These are phyloP conservation scores for Oegoconia quadripuncta DNA, from an alignment of 2,888 invertebrate genomes.

Conservation along the genomic window DNA sequence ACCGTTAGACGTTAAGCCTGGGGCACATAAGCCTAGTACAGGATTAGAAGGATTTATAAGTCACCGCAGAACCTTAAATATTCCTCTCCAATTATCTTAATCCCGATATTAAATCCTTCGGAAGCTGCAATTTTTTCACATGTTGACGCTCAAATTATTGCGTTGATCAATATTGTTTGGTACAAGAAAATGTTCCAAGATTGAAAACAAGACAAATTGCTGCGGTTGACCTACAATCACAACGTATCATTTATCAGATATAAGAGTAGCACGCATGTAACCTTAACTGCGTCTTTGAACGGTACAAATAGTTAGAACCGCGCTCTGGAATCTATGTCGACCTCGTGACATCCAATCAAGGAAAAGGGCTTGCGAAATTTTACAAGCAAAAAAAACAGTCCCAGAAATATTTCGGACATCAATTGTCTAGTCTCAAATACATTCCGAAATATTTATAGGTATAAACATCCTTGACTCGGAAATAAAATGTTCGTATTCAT, in stretches of 20 bases:
- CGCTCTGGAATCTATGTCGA: conserved; percentile 52
- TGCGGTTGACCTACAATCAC: conserved; percentile 39
- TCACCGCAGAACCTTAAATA: conserved; percentile 9
- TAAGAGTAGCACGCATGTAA: conserved; percentile 58
- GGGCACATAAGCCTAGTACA: conserved; percentile 30
- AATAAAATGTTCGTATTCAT: no score
- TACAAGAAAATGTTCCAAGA: not conserved
- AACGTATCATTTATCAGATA: conserved; percentile 54
- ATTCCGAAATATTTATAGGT: no score
- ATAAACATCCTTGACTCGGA: no score
- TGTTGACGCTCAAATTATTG: no score
- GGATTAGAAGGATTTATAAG: conserved; percentile 28
- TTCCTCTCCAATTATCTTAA: conserved; percentile 22
- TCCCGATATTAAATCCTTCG: no score
- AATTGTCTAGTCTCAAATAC: no score
- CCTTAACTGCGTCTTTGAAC: conserved; percentile 58
- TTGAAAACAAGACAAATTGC: conserved; percentile 20
- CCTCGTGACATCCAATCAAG: conserved; percentile 54
- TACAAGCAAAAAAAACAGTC: no score
- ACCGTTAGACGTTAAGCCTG: conserved; percentile 53
- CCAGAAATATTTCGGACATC: no score
- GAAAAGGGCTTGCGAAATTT: conserved; percentile 38
- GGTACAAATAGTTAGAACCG: conserved; percentile 64
- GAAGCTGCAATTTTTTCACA: no score
- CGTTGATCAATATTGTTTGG: no score